phyloP scores from a whole-genome alignment of 2,113 vertebrate genomes.

The Eulemur macaco region DNA sequence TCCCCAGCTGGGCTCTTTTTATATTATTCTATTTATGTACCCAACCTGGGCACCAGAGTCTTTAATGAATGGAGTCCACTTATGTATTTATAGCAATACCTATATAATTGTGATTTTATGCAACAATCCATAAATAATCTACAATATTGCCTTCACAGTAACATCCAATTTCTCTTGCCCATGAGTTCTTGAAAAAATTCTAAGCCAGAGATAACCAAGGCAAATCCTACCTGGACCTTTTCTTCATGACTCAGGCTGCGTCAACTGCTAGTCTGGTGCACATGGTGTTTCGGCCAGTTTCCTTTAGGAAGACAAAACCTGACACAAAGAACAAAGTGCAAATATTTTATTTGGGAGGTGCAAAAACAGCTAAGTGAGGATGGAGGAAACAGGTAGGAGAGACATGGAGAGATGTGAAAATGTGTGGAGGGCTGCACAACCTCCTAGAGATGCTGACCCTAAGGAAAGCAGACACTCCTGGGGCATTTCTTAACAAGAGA shows the following conservation, averaged over 20 bases:
- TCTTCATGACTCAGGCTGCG: fast-evolving
- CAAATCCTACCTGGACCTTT: neutral
- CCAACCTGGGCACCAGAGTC: neutral
- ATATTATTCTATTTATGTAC: neutral
- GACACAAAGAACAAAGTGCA: neutral
- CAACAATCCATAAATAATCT: neutral
- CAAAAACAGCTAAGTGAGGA: too few species aligned
- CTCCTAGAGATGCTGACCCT: neutral
- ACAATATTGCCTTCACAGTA: neutral
- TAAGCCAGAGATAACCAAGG: neutral
- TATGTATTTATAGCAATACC: neutral
- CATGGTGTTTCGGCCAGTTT: too few species aligned
- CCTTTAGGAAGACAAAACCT: neutral
- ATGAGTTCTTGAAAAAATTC: neutral
- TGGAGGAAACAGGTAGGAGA: neutral
- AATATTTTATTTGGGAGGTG: neutral
- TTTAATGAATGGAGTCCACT: neutral
- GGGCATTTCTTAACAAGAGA: neutral
- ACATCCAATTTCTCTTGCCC: neutral
- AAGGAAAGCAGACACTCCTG: neutral
- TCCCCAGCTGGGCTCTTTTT: neutral
- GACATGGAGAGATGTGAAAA: fast-evolving
- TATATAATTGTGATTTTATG: neutral
- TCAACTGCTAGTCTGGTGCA: neutral
- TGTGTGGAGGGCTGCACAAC: fast-evolving